A percentile compares a stretch with the other conserved stretches of the same genome.
Conservation (phyloP, 2,888 invertebrate genomes). For the Lithodes maja region DNA sequence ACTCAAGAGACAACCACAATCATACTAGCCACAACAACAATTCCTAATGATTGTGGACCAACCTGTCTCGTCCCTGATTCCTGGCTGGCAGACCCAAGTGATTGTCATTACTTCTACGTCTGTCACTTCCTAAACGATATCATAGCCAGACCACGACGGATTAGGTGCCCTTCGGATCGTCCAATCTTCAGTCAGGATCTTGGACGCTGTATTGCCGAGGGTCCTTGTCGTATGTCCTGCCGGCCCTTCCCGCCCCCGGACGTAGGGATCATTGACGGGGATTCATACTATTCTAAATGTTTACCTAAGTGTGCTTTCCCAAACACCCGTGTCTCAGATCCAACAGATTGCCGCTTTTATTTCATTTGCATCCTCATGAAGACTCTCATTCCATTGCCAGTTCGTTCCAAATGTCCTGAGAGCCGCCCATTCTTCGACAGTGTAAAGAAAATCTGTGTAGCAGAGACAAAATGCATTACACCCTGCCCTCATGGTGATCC, state of each 20-base stretch:
- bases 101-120: slow-evolving; percentile 57
- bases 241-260: background rate
- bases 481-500: slow-evolving; percentile 17
- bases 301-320: slow-evolving; percentile 39
- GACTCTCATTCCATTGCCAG: slow-evolving; percentile 23
- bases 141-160: slow-evolving; percentile 42
- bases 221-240: slow-evolving; percentile 33
- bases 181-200: slow-evolving; percentile 52
- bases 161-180: slow-evolving; percentile 35
- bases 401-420: slow-evolving; percentile 48
- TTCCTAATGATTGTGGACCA: slow-evolving; percentile 29
- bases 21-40: background rate
- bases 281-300: slow-evolving; percentile 27
- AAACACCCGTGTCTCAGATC: slow-evolving; percentile 47
- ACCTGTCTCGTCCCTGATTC: slow-evolving; percentile 52
- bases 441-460: slow-evolving; percentile 33
- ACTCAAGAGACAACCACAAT: too few relatives aligned
- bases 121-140: slow-evolving; percentile 52
- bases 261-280: background rate
- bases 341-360: slow-evolving; percentile 48
- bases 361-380: slow-evolving; percentile 49
- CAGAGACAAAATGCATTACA: slow-evolving; percentile 23
- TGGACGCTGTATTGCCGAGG: slow-evolving; percentile 34
- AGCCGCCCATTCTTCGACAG: slow-evolving; percentile 45
- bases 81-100: slow-evolving; percentile 54